phyloP scores from a whole-genome alignment of 1,140 invertebrate species.

The Calycopis cecrops region DNA sequence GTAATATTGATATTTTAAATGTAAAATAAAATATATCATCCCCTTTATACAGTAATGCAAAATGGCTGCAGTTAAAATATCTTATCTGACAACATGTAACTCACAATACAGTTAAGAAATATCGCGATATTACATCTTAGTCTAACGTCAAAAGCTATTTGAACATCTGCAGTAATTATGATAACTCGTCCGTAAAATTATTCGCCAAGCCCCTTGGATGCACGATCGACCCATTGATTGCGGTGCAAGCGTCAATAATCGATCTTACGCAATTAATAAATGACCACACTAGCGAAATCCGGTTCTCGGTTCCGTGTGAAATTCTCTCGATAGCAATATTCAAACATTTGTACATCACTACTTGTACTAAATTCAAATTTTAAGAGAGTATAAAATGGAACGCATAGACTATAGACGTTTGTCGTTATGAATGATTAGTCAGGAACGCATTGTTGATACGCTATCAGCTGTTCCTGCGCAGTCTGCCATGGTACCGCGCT shows the following conservation, averaged over 20 bases:
- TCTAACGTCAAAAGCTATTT: background rate
- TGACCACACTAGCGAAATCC: conserved; percentile 29
- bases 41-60: too few relatives aligned
- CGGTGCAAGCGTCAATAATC: conserved; percentile 38
- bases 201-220: conserved; percentile 17
- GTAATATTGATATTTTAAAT: too few relatives aligned
- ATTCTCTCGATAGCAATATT: too few relatives aligned
- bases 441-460: conserved; percentile 64
- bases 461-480: conserved; percentile 65
- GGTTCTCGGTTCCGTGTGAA: conserved; percentile 31
- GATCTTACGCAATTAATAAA: conserved; percentile 52
- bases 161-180: conserved; percentile 7
- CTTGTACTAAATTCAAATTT: too few relatives aligned
- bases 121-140: conserved; percentile 3
- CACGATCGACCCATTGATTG: conserved; percentile 30
- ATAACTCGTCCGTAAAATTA: conserved; percentile 14
- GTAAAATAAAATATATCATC: too few relatives aligned
- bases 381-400: too few relatives aligned
- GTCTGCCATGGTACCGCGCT: conserved; percentile 57
- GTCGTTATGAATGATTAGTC: conserved; percentile 39
- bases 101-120: background rate
- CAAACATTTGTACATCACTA: too few relatives aligned
- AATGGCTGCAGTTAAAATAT: too few relatives aligned
- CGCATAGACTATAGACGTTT: background rate
- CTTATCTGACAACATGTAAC: too few relatives aligned